These are phyloP conservation scores for Lerista edwardsae DNA, from an alignment of 2,797 vertebrate species.

Conservation along the genomic window DNA sequence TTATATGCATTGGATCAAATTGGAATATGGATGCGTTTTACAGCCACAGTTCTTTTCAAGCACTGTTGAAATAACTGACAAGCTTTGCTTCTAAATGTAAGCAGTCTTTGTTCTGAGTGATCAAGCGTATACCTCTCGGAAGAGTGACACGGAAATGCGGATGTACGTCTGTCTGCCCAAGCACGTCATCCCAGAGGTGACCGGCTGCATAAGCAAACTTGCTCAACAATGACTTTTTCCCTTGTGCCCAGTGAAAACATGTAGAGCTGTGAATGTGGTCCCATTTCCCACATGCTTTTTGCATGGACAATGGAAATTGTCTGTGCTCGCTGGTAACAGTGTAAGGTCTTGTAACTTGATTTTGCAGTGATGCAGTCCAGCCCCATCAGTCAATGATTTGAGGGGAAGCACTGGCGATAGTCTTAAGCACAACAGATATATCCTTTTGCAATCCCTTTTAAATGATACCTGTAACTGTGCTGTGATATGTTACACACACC, in stretches of 20 bases:
- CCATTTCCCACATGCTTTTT: slow-evolving; percentile 45
- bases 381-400: slow-evolving; percentile 35
- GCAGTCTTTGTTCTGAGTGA: slow-evolving; percentile 50
- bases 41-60: slow-evolving; percentile 47
- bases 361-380: slow-evolving; percentile 48
- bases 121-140: slow-evolving; percentile 7
- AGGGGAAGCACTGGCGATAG: slow-evolving; percentile 45
- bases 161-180: slow-evolving; percentile 37
- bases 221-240: slow-evolving; percentile 44
- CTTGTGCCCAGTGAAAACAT: slow-evolving; percentile 55
- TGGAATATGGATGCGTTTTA: slow-evolving; percentile 43
- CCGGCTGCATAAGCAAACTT: slow-evolving; percentile 47
- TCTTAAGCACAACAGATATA: neutral
- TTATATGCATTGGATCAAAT: neutral
- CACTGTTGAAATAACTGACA: slow-evolving; percentile 49
- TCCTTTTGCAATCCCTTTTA: no score
- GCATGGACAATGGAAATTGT: slow-evolving; percentile 76
- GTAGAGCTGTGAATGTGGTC: slow-evolving; percentile 54
- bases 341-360: slow-evolving; percentile 59
- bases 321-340: slow-evolving; percentile 72
- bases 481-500: no score
- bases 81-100: slow-evolving; percentile 8
- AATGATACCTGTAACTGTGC: no score
- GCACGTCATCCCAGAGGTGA: slow-evolving; percentile 38
- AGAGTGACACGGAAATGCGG: rapidly evolving